These are phyloP conservation scores for Perodicticus potto DNA, from an alignment of 2,797 vertebrate species.

Conservation along the genomic window DNA sequence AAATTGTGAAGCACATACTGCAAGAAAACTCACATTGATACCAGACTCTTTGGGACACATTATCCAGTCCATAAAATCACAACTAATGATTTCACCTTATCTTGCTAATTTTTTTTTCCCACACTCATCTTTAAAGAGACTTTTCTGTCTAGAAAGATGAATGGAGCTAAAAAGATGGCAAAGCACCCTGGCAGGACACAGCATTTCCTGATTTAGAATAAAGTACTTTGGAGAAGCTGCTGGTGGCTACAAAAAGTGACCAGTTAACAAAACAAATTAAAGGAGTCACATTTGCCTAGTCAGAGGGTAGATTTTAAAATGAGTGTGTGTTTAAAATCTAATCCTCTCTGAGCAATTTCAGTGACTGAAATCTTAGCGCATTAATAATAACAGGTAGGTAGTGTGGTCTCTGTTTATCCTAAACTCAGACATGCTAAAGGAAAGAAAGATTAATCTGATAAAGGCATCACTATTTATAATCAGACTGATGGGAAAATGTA, in stretches of 20 bases:
- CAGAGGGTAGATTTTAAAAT: slow-evolving; percentile 54
- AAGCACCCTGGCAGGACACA: neutral
- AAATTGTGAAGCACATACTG: neutral
- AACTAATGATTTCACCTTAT: neutral
- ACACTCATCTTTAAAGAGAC: neutral
- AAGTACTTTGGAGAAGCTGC: neutral
- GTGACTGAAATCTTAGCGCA: neutral
- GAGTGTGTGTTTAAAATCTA: slow-evolving; percentile 66
- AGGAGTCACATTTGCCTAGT: neutral
- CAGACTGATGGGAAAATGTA: slow-evolving; percentile 89
- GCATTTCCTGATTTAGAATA: neutral
- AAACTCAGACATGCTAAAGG: slow-evolving; percentile 81
- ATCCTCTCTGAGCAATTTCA: slow-evolving; percentile 58
- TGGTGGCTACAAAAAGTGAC: slow-evolving; percentile 43
- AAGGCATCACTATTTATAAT: slow-evolving; percentile 89
- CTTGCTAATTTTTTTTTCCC: neutral
- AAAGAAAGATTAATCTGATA: slow-evolving; percentile 89
- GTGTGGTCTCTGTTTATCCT: slow-evolving; percentile 76
- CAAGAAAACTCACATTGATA: neutral
- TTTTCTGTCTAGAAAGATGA: neutral
- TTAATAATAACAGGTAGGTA: slow-evolving; percentile 12
- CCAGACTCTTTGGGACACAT: neutral
- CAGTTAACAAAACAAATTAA: slow-evolving; percentile 58
- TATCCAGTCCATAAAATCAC: neutral
- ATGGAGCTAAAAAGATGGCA: neutral